Percentiles rank a stretch among this genome's conserved stretches.
Evolutionary conservation across 2,113 vertebrate species (phyloP).

Genomic region (Chloropsis hardwickii): DNA sequence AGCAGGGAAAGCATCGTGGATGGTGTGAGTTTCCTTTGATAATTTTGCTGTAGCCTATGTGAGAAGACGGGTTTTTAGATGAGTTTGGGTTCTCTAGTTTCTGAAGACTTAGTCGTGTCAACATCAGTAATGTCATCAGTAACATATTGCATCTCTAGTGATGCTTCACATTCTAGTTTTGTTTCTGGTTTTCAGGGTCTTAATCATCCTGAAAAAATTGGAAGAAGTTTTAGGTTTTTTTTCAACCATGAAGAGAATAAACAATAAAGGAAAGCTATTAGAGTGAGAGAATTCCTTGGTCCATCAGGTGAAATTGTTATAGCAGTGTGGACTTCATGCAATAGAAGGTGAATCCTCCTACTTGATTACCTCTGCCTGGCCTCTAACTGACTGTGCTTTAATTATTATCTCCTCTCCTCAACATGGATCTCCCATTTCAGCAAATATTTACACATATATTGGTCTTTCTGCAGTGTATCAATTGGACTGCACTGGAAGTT

Average conservation of each 20-base stretch:
- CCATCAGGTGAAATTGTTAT: neutral
- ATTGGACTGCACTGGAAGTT: neutral
- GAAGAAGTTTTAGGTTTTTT: constrained; percentile 10
- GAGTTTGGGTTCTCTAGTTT: neutral
- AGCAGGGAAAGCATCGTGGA: neutral
- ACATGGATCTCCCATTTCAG: neutral
- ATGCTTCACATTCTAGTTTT: neutral
- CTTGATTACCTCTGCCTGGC: neutral
- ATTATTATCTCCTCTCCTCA: neutral
- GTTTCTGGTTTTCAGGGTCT: neutral
- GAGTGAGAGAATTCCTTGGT: neutral
- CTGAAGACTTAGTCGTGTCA: neutral
- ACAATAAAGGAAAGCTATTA: neutral
- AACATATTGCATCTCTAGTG: neutral
- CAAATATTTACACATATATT: neutral
- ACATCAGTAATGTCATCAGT: neutral
- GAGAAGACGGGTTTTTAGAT: neutral
- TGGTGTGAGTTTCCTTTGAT: neutral
- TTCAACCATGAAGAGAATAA: neutral
- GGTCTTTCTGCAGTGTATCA: neutral
- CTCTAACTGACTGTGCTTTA: neutral
- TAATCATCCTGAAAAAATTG: neutral
- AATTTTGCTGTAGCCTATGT: neutral
- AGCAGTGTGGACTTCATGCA: neutral
- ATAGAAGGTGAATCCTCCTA: neutral